These are phyloP conservation scores for Zophobas atratus DNA, from an alignment of 1,140 invertebrate genomes.

Conservation along the genomic window DNA sequence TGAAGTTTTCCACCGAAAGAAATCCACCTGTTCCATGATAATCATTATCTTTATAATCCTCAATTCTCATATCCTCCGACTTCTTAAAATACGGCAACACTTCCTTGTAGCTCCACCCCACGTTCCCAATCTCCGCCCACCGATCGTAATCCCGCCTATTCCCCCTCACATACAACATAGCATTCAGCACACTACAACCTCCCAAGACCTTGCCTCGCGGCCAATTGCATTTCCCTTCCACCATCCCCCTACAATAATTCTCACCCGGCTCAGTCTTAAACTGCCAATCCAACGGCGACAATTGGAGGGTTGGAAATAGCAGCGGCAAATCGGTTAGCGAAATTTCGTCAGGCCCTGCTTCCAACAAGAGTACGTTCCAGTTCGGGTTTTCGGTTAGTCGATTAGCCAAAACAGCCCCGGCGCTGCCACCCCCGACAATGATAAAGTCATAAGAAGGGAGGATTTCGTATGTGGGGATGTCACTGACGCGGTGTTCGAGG, in stretches of 20 bases:
- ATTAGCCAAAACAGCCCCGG: constrained; percentile 85
- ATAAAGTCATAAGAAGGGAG: constrained; percentile 80
- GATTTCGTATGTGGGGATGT: constrained; percentile 69
- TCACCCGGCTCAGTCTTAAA: constrained; percentile 82
- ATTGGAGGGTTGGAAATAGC: constrained; percentile 81
- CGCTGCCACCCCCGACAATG: constrained; percentile 86
- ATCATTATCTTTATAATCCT: constrained; percentile 71
- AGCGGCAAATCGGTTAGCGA: constrained; percentile 82
- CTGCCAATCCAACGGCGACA: constrained; percentile 83
- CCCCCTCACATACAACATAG: constrained; percentile 91
- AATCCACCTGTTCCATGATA: constrained; percentile 82
- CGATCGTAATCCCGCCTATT: constrained; percentile 88
- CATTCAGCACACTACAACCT: constrained; percentile 88
- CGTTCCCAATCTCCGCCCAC: constrained; percentile 83
- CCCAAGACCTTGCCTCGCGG: constrained; percentile 85
- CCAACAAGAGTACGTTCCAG: constrained; percentile 84
- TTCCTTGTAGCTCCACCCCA: constrained; percentile 82
- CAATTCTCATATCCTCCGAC: constrained; percentile 79
- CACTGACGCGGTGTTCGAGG: constrained; percentile 71
- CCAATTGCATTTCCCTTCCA: constrained; percentile 76
- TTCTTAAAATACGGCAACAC: constrained; percentile 89
- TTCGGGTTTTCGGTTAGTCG: constrained; percentile 79
- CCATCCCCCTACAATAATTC: constrained; percentile 77
- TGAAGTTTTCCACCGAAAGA: constrained; percentile 77
- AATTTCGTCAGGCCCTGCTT: constrained; percentile 86